These are phyloP conservation scores for Drosophila anceps DNA, from an alignment of 2,888 invertebrate species.

Conservation along the genomic window DNA sequence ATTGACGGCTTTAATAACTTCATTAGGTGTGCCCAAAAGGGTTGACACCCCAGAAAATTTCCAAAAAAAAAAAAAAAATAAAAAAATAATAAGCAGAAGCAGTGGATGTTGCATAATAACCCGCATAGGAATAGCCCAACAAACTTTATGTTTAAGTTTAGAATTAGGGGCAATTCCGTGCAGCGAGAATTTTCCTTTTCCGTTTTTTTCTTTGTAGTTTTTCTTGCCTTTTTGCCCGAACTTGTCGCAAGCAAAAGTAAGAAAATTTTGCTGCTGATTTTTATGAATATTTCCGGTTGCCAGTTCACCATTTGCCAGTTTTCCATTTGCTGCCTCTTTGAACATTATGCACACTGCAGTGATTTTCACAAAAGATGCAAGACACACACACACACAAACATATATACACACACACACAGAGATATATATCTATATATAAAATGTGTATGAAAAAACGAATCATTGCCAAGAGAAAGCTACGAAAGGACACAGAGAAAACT, in stretches of 20 bases:
- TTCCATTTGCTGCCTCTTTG: conserved; percentile 46
- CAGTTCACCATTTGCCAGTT: conserved; percentile 34
- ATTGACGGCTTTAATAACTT: conserved; percentile 77
- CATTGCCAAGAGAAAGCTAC: conserved; percentile 27
- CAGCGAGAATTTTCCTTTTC: conserved; percentile 5
- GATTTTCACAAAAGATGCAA: conserved; percentile 73
- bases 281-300: conserved; percentile 57
- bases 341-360: conserved; percentile 79
- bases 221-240: conserved; percentile 3
- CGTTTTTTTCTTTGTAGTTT: neutral
- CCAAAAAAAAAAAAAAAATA: conserved; percentile 4
- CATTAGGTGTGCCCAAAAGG: conserved; percentile 64
- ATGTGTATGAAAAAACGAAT: conserved; percentile 12
- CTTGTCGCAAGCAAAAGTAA: conserved; percentile 33
- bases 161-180: conserved; percentile 38
- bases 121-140: conserved; percentile 44
- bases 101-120: conserved; percentile 17
- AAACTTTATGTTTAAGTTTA: conserved; percentile 22
- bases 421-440: neutral
- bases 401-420: conserved; percentile 11
- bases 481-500: conserved; percentile 65
- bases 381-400: conserved; percentile 36
- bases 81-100: neutral
- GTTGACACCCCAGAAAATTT: conserved; percentile 33
- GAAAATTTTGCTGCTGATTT: conserved; percentile 47